Base-by-base conservation (phyloP, 2,797 vertebrate genomes). In the Pipistrellus pygmaeus region DNA sequence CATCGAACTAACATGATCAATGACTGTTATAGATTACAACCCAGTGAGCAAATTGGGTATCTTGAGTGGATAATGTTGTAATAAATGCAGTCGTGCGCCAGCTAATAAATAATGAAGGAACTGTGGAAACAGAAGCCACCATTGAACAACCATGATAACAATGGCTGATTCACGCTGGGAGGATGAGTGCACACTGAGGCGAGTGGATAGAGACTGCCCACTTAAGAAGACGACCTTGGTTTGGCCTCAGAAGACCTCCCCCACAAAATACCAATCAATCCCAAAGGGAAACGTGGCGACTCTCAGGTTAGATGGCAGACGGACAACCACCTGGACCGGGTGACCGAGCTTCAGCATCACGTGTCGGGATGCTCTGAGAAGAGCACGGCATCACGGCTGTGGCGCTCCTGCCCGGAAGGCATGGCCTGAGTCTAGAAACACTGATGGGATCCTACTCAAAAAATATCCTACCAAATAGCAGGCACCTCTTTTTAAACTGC, bases 1-100 rank as follows among this genome's bases (percentile, higher is more conserved):
- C 38, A 88, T 84, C n/a, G 38, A 83, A 84, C 82, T 88, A 83
- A 57, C 35, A 64, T 75, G 66, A 91, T 76, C 91, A 91, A 60
- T 30, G 46, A 81, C 23, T 80, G 38, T 18, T 89, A 85, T 6
- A 77, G 38, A 85, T 90, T 51, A 85, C 0, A 86, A 44, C 27
- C 25, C 55, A 69, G 13, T 78, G 75, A 95, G 53, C 64, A 62
- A 87, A 55, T 20, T 85, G 75, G 27, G 38, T n/a, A 68, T 66
- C 55, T 88, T 20, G 60, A 91, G 48, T 62, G 53, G 44, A 68
- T 15, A 57, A 51, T 62, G 12, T 51, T 84, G 76, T 66, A 66
- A 66, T 78, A 84, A 32, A 62, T 27, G 75, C 17, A 41, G 35
- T 13, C 71, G 25, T 71, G 7, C 53, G 41, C 27, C 73, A 78